These are phyloP conservation scores for Cephalopholis sonnerati DNA, from an alignment of 2,113 vertebrate genomes.

Conservation along the genomic window DNA sequence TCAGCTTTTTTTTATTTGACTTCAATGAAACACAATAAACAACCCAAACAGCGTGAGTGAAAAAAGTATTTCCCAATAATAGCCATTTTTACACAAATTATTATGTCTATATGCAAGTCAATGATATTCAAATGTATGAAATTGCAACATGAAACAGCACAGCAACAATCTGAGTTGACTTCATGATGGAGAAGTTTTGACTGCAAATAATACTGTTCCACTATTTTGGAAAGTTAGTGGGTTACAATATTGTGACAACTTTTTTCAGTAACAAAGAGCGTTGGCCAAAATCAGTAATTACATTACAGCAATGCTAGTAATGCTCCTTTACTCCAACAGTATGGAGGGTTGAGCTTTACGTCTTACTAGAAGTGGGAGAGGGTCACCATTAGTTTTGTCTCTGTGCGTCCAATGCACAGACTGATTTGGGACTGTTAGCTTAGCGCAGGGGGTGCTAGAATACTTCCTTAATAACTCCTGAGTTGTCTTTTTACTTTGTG, in stretches of 20 bases:
- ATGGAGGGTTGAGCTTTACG: no score
- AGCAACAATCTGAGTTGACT: neutral
- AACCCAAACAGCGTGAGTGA: neutral
- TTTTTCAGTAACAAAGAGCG: neutral
- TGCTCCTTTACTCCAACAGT: neutral
- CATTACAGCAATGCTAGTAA: neutral
- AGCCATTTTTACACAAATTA: slow-evolving; percentile 9
- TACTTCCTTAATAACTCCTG: neutral
- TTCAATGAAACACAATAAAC: slow-evolving; percentile 18
- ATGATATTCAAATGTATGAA: slow-evolving; percentile 4
- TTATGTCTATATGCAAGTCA: neutral
- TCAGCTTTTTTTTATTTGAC: slow-evolving; percentile 28
- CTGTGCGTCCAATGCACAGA: neutral
- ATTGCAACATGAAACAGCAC: neutral
- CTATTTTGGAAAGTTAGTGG: neutral
- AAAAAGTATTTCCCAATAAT: neutral
- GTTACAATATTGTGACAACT: no score
- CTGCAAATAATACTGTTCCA: neutral
- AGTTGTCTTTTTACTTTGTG: no score
- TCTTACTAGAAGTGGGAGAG: no score
- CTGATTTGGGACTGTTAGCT: neutral
- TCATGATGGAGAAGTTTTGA: neutral
- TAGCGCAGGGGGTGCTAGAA: neutral
- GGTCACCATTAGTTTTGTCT: no score
- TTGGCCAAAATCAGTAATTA: neutral